Percentiles rank a stretch among this genome's conserved stretches.
Conservation (phyloP, 1,140 invertebrate genomes). For the Macrostomum lignano region DNA sequence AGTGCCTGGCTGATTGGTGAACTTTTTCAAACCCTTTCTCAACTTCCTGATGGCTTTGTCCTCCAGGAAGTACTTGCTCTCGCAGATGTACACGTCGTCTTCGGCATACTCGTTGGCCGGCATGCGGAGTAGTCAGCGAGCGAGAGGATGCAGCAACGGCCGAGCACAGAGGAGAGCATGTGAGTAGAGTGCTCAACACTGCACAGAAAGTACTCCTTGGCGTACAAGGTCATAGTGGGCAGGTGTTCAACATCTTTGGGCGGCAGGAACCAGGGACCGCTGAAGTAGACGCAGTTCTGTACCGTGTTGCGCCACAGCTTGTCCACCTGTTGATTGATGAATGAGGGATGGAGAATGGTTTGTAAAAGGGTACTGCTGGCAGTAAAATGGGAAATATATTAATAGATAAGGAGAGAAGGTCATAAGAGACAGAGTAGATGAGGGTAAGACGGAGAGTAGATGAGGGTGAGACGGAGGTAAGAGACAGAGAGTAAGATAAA, state of each 20-base stretch:
- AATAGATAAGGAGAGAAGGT: too few relatives aligned
- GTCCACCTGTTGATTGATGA: too few relatives aligned
- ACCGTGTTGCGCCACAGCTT: background rate
- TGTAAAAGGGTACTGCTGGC: too few relatives aligned
- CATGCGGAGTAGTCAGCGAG: constrained; percentile 63
- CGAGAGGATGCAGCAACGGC: constrained; percentile 62
- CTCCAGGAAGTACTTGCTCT: constrained; percentile 63
- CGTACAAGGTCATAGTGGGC: constrained; percentile 48
- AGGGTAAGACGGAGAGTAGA: too few relatives aligned
- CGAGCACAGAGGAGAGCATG: constrained; percentile 54
- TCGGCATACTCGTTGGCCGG: constrained; percentile 75
- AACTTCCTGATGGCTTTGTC: constrained; percentile 40
- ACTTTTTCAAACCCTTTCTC: constrained; percentile 25
- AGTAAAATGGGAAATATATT: too few relatives aligned
- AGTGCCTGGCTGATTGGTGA: constrained; percentile 4
- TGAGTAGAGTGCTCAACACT: constrained; percentile 56
- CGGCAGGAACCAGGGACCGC: constrained; percentile 63
- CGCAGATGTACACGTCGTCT: constrained; percentile 66
- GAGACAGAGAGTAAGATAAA: too few relatives aligned
- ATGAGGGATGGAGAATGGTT: too few relatives aligned
- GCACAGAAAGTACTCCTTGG: constrained; percentile 69
- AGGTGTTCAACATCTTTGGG: constrained; percentile 52
- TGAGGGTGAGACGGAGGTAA: too few relatives aligned
- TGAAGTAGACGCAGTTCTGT: constrained; percentile 36
- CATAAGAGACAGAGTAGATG: too few relatives aligned